Percentiles rank a stretch among this genome's conserved stretches.
Conservation (phyloP, 2,888 invertebrate genomes). For the Diarsia mendica region DNA sequence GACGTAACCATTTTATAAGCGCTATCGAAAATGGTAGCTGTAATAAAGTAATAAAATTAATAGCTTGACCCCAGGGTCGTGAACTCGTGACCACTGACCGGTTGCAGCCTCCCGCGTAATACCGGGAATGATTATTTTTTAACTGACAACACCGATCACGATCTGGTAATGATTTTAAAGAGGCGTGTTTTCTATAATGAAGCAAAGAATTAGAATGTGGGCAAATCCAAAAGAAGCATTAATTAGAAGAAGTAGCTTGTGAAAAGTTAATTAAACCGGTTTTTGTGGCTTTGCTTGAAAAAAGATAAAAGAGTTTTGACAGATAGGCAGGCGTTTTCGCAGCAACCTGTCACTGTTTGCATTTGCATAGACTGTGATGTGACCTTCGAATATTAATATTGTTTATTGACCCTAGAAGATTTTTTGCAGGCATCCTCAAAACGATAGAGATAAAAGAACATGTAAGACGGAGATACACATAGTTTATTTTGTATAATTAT, state of each 20-base stretch:
- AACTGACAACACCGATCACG: conserved; percentile 31
- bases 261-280: neutral
- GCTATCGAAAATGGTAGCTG: conserved; percentile 3
- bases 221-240: conserved; percentile 8
- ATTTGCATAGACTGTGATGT: neutral
- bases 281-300: neutral
- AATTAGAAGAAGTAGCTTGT: conserved; percentile 6
- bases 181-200: conserved; percentile 31
- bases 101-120: conserved; percentile 57
- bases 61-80: conserved; percentile 51
- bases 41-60: conserved; percentile 48
- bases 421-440: neutral
- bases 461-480: conserved; percentile 67
- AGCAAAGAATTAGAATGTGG: conserved; percentile 33
- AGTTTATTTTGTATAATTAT: conserved; percentile 59
- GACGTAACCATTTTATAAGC: neutral
- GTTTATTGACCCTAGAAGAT: conserved; percentile 9
- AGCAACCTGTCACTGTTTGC: conserved; percentile 6
- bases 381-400: conserved; percentile 14
- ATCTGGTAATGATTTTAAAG: conserved; percentile 43
- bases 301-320: neutral
- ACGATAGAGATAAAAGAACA: conserved; percentile 49
- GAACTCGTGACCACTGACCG: conserved; percentile 59
- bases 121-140: conserved; percentile 52
- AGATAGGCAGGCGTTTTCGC: neutral